phyloP scores from a whole-genome alignment of 2,888 invertebrate genomes.

The Spisula subtruncata region DNA sequence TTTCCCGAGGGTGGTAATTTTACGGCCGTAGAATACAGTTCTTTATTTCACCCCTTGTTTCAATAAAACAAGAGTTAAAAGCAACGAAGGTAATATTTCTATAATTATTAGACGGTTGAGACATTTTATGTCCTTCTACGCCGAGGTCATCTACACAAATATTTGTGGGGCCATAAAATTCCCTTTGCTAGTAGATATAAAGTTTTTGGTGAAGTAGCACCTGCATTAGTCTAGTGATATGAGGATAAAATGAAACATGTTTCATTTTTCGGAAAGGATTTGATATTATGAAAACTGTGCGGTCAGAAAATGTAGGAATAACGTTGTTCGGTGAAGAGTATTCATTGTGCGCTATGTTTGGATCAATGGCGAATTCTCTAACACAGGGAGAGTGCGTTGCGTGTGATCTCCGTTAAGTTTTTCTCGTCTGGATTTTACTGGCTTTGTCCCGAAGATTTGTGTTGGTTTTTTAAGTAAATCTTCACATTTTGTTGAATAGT shows the following conservation, averaged over 20 bases:
- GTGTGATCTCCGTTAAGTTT: not conserved
- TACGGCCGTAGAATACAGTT: constrained; percentile 66
- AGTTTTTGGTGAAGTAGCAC: constrained; percentile 50
- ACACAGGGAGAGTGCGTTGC: not conserved
- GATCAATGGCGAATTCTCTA: not conserved
- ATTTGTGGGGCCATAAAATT: constrained; percentile 73
- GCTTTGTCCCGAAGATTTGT: constrained; percentile 11
- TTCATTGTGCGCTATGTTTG: not conserved
- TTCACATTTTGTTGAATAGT: not conserved
- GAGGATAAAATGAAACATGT: constrained; percentile 38
- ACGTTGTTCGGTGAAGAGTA: not conserved
- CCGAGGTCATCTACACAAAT: constrained; percentile 67
- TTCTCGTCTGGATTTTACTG: not conserved
- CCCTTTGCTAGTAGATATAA: constrained; percentile 69
- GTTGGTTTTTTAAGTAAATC: not conserved
- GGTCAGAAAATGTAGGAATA: not conserved
- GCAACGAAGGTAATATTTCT: constrained; percentile 78
- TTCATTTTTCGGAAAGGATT: constrained; percentile 24
- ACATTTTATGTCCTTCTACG: constrained; percentile 71
- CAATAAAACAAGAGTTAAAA: constrained; percentile 73
- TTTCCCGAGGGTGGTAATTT: constrained; percentile 69
- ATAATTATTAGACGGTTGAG: constrained; percentile 77
- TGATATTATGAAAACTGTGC: constrained; percentile 14
- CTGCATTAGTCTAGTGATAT: constrained; percentile 46
- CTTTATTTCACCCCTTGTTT: constrained; percentile 71